A percentile compares a stretch with the other conserved stretches of the same genome.
These are phyloP conservation scores for Lycocerus yunnanus DNA, from an alignment of 2,888 invertebrate species.

Conservation along the genomic window DNA sequence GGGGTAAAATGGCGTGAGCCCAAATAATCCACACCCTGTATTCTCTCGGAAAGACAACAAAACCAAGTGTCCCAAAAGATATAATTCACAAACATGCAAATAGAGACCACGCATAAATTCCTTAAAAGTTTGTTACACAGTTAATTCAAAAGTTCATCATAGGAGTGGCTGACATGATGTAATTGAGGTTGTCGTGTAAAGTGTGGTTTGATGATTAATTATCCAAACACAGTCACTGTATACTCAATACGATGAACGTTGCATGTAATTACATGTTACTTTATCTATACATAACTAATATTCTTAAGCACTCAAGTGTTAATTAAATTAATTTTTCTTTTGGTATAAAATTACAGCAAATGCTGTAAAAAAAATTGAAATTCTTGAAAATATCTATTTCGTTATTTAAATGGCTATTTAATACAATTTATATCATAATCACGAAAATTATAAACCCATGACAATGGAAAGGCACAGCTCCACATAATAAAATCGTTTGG, in stretches of 20 bases:
- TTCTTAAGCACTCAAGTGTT: not conserved
- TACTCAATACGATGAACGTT: not conserved
- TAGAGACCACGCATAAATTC: not conserved
- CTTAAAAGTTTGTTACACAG: not conserved
- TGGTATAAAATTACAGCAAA: not conserved
- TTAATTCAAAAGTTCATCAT: constrained; percentile 3
- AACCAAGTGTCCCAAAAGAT: not conserved
- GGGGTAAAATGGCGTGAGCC: not conserved
- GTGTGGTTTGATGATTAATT: constrained; percentile 14
- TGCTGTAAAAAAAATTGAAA: not conserved
- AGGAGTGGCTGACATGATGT: constrained; percentile 10
- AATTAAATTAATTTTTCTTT: not conserved
- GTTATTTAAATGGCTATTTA: too few species aligned
- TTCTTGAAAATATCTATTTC: not conserved
- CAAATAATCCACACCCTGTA: not conserved
- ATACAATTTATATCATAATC: too few species aligned
- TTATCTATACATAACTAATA: not conserved
- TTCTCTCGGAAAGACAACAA: not conserved
- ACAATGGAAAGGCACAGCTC: too few species aligned
- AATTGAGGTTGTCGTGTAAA: constrained; percentile 11
- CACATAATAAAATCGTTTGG: too few species aligned
- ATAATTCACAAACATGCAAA: not conserved
- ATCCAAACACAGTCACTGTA: constrained; percentile 6
- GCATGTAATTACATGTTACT: constrained; percentile 7
- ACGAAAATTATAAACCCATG: too few species aligned